Evolutionary conservation across 2,888 invertebrate species (phyloP), one percentile per base, ranked within the genome.

Genomic region (Papilio protenor): DNA sequence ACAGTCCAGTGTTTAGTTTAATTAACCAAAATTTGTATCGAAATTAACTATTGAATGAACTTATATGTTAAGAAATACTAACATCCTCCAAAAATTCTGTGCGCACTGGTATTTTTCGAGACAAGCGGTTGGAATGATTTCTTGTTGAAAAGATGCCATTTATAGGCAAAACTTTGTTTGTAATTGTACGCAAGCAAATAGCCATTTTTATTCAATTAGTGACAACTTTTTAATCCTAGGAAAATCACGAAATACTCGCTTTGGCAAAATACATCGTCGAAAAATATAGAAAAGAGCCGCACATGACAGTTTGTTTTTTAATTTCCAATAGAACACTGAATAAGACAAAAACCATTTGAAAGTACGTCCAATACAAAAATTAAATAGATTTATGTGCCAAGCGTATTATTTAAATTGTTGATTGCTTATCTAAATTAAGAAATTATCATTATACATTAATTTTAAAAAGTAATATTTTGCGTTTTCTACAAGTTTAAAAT

Each of bases 21-120:
- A 70, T 11, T 69, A n/a, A 4, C 1, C 1, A 21, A 27, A 23
- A 1, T n/a, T 70, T 49, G 18, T 8, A 47, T 49, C 14, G 6
- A 47, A 70, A 70, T 27, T 70, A n/a, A n/a, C 40, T 47, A 70
- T 23, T 21, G 6, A 23, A 10, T 47, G 45, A 14, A 70, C 23
- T 70, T 47, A 23, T 21, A 21, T 21, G 16, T 66, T 71, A 49
- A 45, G 1, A 79, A 83, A 80, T 85, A 91, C 92, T 90, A 86
- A 96, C 96, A 88, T 96, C 93, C 89, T 95, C 95, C 80, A 95
- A 87, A 92, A 95, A 95, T 82, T 92, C 90, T 64, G 95, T 91
- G 81, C 92, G 90, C 79, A 89, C 81, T 66, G 94, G 92, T 83
- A 95, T 90, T 88, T 95, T 95, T 87, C 93, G 91, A 84, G 95